phyloP scores from a whole-genome alignment of 2,888 invertebrate genomes.

The Chesias legatella region DNA sequence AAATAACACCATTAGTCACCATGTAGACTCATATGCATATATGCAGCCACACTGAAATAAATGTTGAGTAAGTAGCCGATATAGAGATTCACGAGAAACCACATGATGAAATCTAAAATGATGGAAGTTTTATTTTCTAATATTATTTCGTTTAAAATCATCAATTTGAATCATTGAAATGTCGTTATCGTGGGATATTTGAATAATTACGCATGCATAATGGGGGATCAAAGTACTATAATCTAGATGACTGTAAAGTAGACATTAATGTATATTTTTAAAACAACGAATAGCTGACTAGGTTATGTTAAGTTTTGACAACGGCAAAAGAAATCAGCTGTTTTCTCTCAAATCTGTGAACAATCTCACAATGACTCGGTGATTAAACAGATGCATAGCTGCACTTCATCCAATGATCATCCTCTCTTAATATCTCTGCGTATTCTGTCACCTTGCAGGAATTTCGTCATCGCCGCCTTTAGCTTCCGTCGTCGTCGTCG shows the following conservation, averaged over 20 bases:
- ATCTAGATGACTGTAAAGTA: too few species aligned
- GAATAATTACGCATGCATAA: too few species aligned
- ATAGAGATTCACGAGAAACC: slow-evolving; percentile 42
- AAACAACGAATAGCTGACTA: too few species aligned
- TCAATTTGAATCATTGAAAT: too few species aligned
- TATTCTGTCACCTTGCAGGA: slow-evolving; percentile 15
- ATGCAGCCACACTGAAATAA: slow-evolving; percentile 24
- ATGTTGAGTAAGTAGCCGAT: slow-evolving; percentile 67
- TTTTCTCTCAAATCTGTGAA: slow-evolving; percentile 6
- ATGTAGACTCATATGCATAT: slow-evolving; percentile 10
- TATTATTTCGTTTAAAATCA: too few species aligned
- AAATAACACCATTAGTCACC: slow-evolving; percentile 21
- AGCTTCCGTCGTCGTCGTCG: slow-evolving; percentile 17
- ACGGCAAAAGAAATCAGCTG: slow-evolving; percentile 3
- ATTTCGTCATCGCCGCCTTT: slow-evolving; percentile 24
- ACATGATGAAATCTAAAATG: slow-evolving; percentile 38
- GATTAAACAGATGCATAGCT: slow-evolving; percentile 45
- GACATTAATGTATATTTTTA: too few species aligned
- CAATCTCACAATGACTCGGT: slow-evolving; percentile 51
- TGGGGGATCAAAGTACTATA: too few species aligned
- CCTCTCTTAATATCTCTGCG: slow-evolving; percentile 8
- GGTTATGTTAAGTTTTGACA: too few species aligned
- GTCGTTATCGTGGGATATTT: too few species aligned
- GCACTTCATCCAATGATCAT: slow-evolving; percentile 23
- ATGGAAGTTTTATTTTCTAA: too few species aligned